A percentile compares a stretch with the other conserved stretches of the same genome.
Conservation (phyloP, 2,797 vertebrate genomes). For the Fratercula arctica region DNA sequence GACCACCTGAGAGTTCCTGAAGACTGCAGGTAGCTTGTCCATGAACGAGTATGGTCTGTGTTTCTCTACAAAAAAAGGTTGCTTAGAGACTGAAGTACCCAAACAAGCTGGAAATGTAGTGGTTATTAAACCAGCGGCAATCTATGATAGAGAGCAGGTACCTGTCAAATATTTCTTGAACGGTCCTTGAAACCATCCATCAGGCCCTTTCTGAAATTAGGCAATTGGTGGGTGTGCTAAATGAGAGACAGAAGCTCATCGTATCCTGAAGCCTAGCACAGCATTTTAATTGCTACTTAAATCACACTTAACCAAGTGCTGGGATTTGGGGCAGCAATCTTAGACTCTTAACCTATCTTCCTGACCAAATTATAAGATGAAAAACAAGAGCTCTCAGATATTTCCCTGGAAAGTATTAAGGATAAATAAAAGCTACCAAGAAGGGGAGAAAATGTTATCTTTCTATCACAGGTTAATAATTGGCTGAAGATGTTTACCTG, state of each 20-base stretch:
- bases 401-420: constrained; percentile 54
- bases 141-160: neutral
- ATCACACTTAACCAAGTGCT: constrained; percentile 45
- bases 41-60: rapidly evolving
- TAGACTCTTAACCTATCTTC: constrained; percentile 32
- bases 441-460: constrained; percentile 11
- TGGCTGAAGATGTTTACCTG: constrained; percentile 49
- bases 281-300: constrained; percentile 62
- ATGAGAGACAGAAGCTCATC: neutral
- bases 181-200: neutral
- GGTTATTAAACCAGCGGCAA: neutral
- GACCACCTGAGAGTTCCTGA: neutral
- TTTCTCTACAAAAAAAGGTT: neutral
- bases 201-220: constrained; percentile 24
- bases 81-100: neutral
- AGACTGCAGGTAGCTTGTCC: neutral
- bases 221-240: neutral
- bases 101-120: neutral
- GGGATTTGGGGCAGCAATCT: constrained; percentile 47
- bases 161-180: constrained; percentile 12
- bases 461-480: constrained; percentile 54
- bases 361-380: constrained; percentile 43
- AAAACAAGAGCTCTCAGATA: constrained; percentile 48
- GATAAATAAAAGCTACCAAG: constrained; percentile 45
- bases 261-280: neutral